Percentiles rank a stretch among this genome's conserved stretches.
Conservation (phyloP, 2,113 vertebrate species). For the Gavia stellata region DNA sequence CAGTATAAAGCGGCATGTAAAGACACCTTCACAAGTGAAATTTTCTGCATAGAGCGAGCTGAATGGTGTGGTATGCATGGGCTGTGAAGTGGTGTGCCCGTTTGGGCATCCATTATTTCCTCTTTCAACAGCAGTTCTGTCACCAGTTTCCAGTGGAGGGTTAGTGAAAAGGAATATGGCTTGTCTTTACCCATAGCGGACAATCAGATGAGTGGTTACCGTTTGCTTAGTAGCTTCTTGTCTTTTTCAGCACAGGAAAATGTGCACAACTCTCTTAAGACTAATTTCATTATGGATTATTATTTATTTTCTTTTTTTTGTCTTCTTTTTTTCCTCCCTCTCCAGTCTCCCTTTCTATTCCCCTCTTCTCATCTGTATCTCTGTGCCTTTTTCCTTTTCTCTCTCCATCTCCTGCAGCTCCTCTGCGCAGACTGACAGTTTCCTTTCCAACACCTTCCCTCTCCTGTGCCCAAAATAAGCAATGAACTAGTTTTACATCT, state of each 20-base stretch:
- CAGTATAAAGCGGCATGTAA: neutral
- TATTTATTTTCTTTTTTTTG: neutral
- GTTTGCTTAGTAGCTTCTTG: neutral
- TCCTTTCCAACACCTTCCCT: neutral
- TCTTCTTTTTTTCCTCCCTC: neutral
- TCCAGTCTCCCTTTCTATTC: neutral
- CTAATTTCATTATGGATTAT: neutral
- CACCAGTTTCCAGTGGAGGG: neutral
- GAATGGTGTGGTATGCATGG: neutral
- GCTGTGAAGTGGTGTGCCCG: neutral
- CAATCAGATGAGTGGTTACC: neutral
- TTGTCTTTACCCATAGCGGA: accelerated
- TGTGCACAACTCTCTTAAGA: neutral
- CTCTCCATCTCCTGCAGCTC: neutral
- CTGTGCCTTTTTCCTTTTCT: neutral
- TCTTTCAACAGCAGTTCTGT: neutral
- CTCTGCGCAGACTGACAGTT: neutral
- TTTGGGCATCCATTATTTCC: neutral
- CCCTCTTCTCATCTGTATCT: neutral
- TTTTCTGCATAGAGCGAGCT: neutral
- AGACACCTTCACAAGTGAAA: neutral
- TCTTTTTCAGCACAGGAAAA: neutral
- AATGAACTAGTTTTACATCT: neutral
- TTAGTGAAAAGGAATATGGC: neutral
- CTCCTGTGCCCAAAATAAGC: conserved; percentile 1